Evolutionary conservation across 2,888 invertebrate species (phyloP).

Genomic region (Tortricodes alternella): DNA sequence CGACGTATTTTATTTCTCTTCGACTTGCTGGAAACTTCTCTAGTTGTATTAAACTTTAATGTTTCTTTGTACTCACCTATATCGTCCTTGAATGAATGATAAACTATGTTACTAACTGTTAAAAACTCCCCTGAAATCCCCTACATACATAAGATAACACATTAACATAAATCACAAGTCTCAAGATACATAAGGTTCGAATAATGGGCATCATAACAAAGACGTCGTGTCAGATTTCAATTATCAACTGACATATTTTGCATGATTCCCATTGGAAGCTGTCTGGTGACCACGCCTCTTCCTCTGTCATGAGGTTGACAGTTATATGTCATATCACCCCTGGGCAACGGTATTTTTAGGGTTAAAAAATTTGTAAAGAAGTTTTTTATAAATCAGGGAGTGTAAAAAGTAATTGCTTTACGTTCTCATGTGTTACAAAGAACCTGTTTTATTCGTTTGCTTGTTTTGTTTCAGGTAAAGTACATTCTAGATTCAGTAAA

Average conservation of each 20-base stretch:
- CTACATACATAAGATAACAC: neutral
- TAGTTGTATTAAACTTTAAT: neutral
- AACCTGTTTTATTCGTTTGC: neutral
- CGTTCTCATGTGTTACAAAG: neutral
- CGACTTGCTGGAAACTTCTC: neutral
- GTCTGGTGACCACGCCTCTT: conserved; percentile 76
- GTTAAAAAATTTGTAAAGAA: neutral
- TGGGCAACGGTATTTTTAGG: conserved; percentile 26
- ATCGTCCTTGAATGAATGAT: neutral
- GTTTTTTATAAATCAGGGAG: no score
- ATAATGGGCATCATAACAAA: conserved; percentile 39
- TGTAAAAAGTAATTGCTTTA: neutral
- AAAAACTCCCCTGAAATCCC: neutral
- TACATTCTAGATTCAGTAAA: conserved; percentile 11
- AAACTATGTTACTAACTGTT: neutral
- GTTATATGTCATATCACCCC: conserved; percentile 51
- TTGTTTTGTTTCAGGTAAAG: conserved; percentile 24
- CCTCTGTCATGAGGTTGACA: conserved; percentile 63
- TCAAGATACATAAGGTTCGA: conserved; percentile 18
- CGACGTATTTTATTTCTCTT: neutral
- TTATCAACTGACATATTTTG: conserved; percentile 51
- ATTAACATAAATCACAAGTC: conserved; percentile 10
- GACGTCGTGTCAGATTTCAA: conserved; percentile 60
- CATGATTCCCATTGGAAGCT: conserved; percentile 63
- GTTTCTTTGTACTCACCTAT: neutral